Percentiles rank a stretch among this genome's conserved stretches.
Conservation (phyloP, 2,797 vertebrate genomes). For the Anguilla marmorata region DNA sequence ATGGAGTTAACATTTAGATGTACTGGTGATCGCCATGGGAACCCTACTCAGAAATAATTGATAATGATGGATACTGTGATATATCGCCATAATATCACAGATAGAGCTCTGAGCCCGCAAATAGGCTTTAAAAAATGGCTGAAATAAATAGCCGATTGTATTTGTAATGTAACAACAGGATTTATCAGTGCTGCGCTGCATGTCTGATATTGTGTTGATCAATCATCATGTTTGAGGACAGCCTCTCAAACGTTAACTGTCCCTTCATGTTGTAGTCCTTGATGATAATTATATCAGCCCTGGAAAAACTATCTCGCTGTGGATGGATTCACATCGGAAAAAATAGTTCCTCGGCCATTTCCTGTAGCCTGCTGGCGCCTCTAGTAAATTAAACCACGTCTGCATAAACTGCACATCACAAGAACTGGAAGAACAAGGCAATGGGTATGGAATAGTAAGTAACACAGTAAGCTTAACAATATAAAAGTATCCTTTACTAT, state of each 20-base stretch:
- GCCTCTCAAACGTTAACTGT: conserved; percentile 10
- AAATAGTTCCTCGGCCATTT: background rate
- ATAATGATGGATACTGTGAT: conserved; percentile 30
- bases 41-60: conserved; percentile 20
- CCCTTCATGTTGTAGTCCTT: background rate
- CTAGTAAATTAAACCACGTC: background rate
- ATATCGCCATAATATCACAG: conserved; percentile 16
- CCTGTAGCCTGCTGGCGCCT: background rate
- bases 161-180: background rate
- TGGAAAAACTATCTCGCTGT: no score
- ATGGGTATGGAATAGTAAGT: background rate
- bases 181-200: background rate
- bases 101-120: conserved; percentile 7
- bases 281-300: background rate
- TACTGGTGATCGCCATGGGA: conserved; percentile 33
- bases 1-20: conserved; percentile 33
- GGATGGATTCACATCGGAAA: background rate
- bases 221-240: background rate
- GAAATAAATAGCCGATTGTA: background rate
- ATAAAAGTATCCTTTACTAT: background rate
- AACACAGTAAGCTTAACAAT: background rate
- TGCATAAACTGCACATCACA: background rate
- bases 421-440: background rate
- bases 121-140: background rate
- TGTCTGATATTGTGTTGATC: conserved; percentile 13